Evolutionary conservation across 2,797 vertebrate genomes (phyloP), one percentile per base, ranked within the genome.

Genomic region (Morus bassanus): DNA sequence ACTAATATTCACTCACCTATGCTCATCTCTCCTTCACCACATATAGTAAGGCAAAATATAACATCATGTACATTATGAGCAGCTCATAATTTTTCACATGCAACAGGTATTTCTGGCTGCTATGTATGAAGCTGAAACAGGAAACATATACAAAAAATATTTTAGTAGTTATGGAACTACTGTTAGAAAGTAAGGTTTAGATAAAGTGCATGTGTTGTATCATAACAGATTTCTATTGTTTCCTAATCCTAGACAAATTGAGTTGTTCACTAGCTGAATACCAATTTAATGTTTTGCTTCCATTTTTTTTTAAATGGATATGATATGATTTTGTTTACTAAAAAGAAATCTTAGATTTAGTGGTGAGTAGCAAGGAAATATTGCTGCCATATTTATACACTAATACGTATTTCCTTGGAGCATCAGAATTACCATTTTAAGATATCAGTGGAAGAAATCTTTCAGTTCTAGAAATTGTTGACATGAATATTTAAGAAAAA

Each of bases 401-500:
- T 53, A 27, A 33, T 1, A 85, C 3, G 21, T 68, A 60, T 35
- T 85, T 91, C 17, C 35, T 30, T 70, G 46, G 24, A 76, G 7
- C 27, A 91, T 57, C 1, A 2, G 33, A 85, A 80, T 67, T 74
- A 41, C 25, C 4, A 7, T 90, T 93, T 83, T 61, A 93, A 85
- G 19, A 75, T 35, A 85, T 15, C 18, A 61, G 46, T n/a, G 25
- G 46, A 75, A 93, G 64, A 95, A 94, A 76, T 61, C 18, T 9
- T 61, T 54, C 25, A 22, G 41, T 91, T 93, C 50, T 61, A 78
- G 54, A 90, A 88, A 81, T 48, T 41, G 7, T 53, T 1, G 0
- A 69, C 54, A 75, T 75, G 41, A 85, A 72, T 91, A 67, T 95
- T 91, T 86, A 81, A 93, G 61, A 90, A 93, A 88, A 10, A 41